These are phyloP conservation scores for Pelvicachromis taeniatus DNA, from an alignment of 2,113 vertebrate species.

Conservation along the genomic window DNA sequence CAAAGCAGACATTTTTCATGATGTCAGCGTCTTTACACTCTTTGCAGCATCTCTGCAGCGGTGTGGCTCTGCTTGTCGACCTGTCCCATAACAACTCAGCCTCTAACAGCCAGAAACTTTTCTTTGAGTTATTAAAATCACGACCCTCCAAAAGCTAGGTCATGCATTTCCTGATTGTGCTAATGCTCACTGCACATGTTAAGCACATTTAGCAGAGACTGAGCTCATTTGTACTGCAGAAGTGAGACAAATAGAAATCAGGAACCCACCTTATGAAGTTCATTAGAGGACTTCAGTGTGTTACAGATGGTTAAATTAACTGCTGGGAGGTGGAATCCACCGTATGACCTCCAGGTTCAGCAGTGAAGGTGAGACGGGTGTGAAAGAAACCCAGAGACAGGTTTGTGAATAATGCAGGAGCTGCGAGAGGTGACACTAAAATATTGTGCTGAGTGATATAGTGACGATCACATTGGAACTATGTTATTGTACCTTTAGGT, in stretches of 20 bases:
- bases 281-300: background rate
- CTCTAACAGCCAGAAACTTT: background rate
- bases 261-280: background rate
- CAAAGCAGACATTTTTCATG: background rate
- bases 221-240: background rate
- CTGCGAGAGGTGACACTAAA: background rate
- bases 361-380: background rate
- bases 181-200: background rate
- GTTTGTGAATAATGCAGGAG: conserved; percentile 4
- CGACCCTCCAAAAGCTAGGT: background rate
- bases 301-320: background rate
- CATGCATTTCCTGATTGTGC: background rate
- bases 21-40: background rate
- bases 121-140: background rate
- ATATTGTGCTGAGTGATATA: background rate
- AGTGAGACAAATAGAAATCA: background rate
- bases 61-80: background rate
- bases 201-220: background rate
- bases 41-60: background rate
- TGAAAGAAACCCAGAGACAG: background rate
- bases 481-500: background rate
- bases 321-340: conserved; percentile 9
- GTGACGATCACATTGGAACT: background rate
- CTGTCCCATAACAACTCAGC: background rate
- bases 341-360: background rate